Evolutionary conservation across 2,113 vertebrate species (phyloP), one percentile per base, ranked within the genome.

Genomic region (Forbesichthys papilliferus): DNA sequence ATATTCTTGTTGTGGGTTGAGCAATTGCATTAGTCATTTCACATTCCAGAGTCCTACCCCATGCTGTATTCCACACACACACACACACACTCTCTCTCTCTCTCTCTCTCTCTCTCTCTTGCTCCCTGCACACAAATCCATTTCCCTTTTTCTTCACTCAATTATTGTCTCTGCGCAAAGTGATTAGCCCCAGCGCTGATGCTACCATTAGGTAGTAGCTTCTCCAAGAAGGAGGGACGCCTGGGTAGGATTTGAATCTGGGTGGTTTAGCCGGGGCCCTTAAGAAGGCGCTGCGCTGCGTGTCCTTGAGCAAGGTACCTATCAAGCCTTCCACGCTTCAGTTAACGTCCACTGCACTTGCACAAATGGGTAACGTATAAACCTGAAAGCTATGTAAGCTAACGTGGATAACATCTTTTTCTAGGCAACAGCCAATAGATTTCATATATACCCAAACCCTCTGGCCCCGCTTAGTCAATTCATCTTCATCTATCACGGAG

Each of bases 1-100:
- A 85, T 89, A 90, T 92, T 91, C 90, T 88, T 93, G 92, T 92
- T 93, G 88, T 92, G 90, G 89, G 92, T 91, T 93, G 87, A 91
- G 91, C 91, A 90, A 90, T 71, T 89, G 90, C 89, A 89, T 93
- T 93, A 93, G 85, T 92, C 91, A 93, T 92, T 93, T 92, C 86
- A 88, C 87, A 92, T 93, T 91, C 89, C 88, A 88, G 83, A 92
- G 91, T 84, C 87, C 88, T 87, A 83, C 83, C 82, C 84, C 74
- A 82, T 88, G 89, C 77, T 48, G 80, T 89, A 88, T 47, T 58
- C 42, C 68, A 42, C 36, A 42, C 36, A 42, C 36, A 27, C 20
- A 27, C 20, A 27, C 20, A 27, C 20, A 27, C 20, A 27, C 1
- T 1, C 55, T 59, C 48, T 20, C 69, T 79, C 61, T 72, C 47